Conservation (phyloP, 2,888 invertebrate species). For the Volucella inflata region DNA sequence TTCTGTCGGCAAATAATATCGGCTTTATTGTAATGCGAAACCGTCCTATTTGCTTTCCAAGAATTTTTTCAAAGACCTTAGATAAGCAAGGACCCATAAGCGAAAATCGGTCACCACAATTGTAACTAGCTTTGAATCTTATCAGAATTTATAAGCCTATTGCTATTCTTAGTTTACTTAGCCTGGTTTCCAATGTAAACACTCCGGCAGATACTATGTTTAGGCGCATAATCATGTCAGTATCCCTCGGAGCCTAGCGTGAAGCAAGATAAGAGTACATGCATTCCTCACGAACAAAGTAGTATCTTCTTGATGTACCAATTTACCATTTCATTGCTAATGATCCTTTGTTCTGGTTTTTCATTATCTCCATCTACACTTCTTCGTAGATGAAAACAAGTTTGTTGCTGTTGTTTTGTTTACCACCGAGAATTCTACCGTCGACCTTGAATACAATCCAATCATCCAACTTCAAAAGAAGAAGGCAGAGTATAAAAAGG, state of each 20-base stretch:
- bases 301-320: background rate
- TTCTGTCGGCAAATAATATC: too few relatives aligned
- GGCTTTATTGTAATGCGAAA: too few relatives aligned
- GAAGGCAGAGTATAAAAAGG: slow-evolving; percentile 41
- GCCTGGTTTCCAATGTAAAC: background rate
- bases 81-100: too few relatives aligned
- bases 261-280: background rate
- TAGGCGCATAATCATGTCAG: slow-evolving; percentile 20
- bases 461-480: slow-evolving; percentile 7
- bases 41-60: too few relatives aligned
- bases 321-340: background rate
- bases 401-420: slow-evolving; percentile 9
- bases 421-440: background rate
- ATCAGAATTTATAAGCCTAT: too few relatives aligned
- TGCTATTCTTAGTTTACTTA: too few relatives aligned
- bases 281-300: background rate
- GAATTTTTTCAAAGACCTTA: too few relatives aligned
- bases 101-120: too few relatives aligned
- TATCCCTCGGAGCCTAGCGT: too few relatives aligned
- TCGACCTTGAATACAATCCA: background rate
- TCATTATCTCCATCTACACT: slow-evolving; percentile 3
- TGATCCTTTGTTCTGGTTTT: slow-evolving; percentile 36
- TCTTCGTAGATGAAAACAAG: slow-evolving; percentile 18
- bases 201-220: background rate
- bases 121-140: too few relatives aligned